A percentile compares a stretch with the other conserved stretches of the same genome.
Evolutionary conservation across 2,888 invertebrate genomes (phyloP).

Genomic region (Tribolium freemani): DNA sequence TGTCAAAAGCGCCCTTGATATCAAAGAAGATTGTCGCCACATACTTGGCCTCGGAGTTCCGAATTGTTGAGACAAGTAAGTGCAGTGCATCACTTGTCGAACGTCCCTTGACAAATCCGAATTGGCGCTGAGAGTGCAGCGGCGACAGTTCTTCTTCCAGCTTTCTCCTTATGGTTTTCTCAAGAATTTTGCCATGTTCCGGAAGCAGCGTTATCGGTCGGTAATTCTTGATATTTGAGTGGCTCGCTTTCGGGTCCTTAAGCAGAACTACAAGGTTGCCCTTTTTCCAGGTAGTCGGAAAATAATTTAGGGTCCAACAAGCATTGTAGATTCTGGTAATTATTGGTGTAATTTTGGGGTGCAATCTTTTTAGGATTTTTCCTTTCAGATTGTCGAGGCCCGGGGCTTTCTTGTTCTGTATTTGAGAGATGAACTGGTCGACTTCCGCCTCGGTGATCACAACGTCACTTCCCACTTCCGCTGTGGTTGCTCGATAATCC

Average conservation of each 20-base stretch:
- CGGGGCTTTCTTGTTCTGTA: conserved; percentile 9
- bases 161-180: conserved; percentile 6
- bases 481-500: background rate
- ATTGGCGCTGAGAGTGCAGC: background rate
- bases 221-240: conserved; percentile 6
- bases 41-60: background rate
- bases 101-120: background rate
- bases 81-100: conserved; percentile 8
- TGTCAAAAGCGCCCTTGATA: background rate
- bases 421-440: background rate
- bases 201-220: conserved; percentile 17
- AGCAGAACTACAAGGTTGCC: conserved; percentile 2
- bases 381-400: background rate
- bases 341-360: background rate
- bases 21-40: background rate
- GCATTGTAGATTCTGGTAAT: background rate
- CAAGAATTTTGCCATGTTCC: conserved; percentile 11
- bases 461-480: background rate
- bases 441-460: background rate
- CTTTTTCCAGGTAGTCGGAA: conserved; percentile 14
- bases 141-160: background rate
- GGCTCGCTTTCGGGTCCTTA: conserved; percentile 1
- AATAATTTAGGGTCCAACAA: background rate
- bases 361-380: background rate
- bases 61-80: background rate